Conservation (phyloP, 2,888 invertebrate species). For the Thera britannica region DNA sequence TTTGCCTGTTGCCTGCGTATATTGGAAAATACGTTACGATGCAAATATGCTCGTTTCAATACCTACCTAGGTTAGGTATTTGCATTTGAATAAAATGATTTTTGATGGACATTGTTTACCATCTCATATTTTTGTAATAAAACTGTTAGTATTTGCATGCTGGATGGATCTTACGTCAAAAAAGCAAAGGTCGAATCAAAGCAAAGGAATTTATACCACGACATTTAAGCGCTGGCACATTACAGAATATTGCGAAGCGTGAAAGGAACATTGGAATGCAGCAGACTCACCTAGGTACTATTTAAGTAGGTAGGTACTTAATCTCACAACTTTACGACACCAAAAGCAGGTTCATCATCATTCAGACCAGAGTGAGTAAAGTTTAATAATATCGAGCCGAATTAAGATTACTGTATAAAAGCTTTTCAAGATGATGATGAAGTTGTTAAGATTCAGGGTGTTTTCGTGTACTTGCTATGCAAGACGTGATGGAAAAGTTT, state of each 20-base stretch:
- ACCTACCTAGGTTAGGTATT: conserved; percentile 10
- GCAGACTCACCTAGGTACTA: conserved; percentile 44
- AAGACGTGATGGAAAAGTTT: conserved; percentile 21
- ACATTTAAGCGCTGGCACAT: conserved; percentile 63
- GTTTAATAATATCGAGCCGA: conserved; percentile 22
- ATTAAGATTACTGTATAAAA: conserved; percentile 31
- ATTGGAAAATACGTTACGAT: conserved; percentile 44
- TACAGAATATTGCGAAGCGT: conserved; percentile 63
- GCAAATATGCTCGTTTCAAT: conserved; percentile 37
- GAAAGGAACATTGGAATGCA: conserved; percentile 73
- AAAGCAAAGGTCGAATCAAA: conserved; percentile 38
- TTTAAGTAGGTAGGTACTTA: conserved; percentile 36
- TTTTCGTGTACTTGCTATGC: conserved; percentile 29
- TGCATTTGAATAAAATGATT: conserved; percentile 15
- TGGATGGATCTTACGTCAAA: background rate
- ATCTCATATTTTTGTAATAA: background rate
- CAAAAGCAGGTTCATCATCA: conserved; percentile 28
- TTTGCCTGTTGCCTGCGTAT: conserved; percentile 39
- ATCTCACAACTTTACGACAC: conserved; percentile 30
- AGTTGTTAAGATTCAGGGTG: conserved; percentile 18
- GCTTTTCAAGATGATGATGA: conserved; percentile 7
- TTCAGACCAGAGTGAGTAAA: conserved; percentile 9
- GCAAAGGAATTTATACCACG: conserved; percentile 51
- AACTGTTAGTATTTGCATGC: background rate
- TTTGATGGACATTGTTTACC: background rate